Evolutionary conservation across 2,888 invertebrate genomes (phyloP).

Genomic region (Shargacucullia verbasci): DNA sequence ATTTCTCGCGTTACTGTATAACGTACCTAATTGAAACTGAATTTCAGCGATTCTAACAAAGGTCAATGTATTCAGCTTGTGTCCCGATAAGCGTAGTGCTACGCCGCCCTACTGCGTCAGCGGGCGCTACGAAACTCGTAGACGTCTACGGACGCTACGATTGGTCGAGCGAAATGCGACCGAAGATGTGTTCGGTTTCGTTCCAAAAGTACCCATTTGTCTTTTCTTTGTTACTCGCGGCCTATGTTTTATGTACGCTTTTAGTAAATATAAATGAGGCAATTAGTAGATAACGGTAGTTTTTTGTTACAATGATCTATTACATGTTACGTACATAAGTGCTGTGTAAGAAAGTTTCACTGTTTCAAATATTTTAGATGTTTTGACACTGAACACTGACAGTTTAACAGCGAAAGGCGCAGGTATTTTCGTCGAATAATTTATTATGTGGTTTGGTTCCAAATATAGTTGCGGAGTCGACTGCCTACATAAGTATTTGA

Average conservation of each 20-base stretch:
- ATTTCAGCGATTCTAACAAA: conserved; percentile 71
- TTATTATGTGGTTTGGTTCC: conserved; percentile 31
- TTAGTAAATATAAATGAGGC: conserved; percentile 64
- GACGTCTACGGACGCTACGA: conserved; percentile 80
- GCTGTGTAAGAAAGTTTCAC: conserved; percentile 18
- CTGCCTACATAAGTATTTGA: conserved; percentile 17
- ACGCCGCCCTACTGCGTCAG: conserved; percentile 82
- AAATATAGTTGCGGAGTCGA: conserved; percentile 32
- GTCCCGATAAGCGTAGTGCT: conserved; percentile 74
- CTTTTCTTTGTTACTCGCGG: conserved; percentile 67
- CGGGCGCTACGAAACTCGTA: conserved; percentile 81
- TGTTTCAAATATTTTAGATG: conserved; percentile 25
- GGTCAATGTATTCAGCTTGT: conserved; percentile 73
- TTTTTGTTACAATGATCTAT: conserved; percentile 48
- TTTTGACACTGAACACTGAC: conserved; percentile 23
- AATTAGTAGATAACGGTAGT: conserved; percentile 63
- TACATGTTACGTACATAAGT: conserved; percentile 27
- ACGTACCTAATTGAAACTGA: conserved; percentile 52
- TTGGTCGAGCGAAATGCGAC: conserved; percentile 65
- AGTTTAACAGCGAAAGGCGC: conserved; percentile 12
- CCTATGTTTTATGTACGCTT: conserved; percentile 59
- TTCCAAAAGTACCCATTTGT: conserved; percentile 62
- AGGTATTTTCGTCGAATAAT: conserved; percentile 34
- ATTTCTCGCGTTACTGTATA: conserved; percentile 41
- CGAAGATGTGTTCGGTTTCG: conserved; percentile 65